A percentile compares a stretch with the other conserved stretches of the same genome.
Evolutionary conservation across 1,140 invertebrate species (phyloP).

Genomic region (Daktulosphaira vitifoliae): DNA sequence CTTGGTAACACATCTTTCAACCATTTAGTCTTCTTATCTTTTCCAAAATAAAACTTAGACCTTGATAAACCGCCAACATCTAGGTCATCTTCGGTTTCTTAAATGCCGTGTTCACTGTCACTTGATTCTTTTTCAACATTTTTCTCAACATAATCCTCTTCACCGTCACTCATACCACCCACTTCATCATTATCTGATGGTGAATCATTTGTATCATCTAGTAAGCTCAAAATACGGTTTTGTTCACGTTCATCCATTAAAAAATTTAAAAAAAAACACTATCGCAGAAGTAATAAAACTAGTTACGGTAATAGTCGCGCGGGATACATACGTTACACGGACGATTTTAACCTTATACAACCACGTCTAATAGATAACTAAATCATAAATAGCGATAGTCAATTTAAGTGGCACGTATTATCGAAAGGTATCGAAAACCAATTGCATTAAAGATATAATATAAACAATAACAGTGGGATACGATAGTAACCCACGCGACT

Average conservation of each 20-base stretch:
- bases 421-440: constrained; percentile 7
- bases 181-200: neutral
- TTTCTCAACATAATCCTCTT: constrained; percentile 7
- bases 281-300: constrained; percentile 6
- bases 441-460: neutral
- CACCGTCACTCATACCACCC: neutral
- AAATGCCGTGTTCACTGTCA: neutral
- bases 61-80: constrained; percentile 1
- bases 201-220: neutral
- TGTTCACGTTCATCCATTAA: constrained; percentile 6
- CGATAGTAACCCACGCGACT: neutral
- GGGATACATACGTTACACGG: neutral
- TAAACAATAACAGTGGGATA: constrained; percentile 14
- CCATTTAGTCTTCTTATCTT: constrained; percentile 5
- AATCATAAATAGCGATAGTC: neutral
- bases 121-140: constrained; percentile 10
- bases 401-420: constrained; percentile 1
- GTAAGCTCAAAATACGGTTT: neutral
- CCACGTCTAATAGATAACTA: neutral
- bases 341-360: neutral
- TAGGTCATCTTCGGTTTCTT: neutral
- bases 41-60: constrained; percentile 10
- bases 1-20: neutral
- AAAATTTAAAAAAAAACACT: neutral
- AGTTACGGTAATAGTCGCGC: constrained; percentile 8